Percentiles rank a stretch among this genome's conserved stretches.
phyloP scores from a whole-genome alignment of 2,888 invertebrate genomes.

The Zhuqinia jingwanae region DNA sequence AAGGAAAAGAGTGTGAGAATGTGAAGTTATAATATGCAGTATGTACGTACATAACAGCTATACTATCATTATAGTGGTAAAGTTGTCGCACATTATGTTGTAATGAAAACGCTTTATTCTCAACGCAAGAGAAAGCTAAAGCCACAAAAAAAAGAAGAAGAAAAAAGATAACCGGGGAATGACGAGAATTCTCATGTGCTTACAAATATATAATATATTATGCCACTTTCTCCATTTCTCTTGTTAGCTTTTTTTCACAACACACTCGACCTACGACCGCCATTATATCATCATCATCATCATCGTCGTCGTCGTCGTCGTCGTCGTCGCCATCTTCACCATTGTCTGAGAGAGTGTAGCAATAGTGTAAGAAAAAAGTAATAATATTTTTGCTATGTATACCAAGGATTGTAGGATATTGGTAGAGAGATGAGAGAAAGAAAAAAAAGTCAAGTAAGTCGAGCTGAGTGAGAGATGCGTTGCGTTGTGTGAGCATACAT shows the following conservation, averaged over 20 bases:
- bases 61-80: constrained; percentile 12
- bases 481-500: constrained; percentile 13
- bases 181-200: constrained; percentile 54
- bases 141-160: constrained; percentile 39
- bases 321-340: too few relatives aligned
- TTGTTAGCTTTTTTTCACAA: constrained; percentile 21
- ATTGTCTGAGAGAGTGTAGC: constrained; percentile 30
- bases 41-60: too few relatives aligned
- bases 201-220: constrained; percentile 28
- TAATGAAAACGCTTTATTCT: constrained; percentile 3
- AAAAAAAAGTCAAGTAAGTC: constrained; percentile 28
- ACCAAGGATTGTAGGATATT: constrained; percentile 9
- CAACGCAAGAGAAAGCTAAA: not conserved
- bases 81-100: not conserved
- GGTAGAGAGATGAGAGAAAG: constrained; percentile 19
- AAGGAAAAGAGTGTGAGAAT: too few relatives aligned
- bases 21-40: constrained; percentile 20
- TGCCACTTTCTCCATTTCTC: too few relatives aligned
- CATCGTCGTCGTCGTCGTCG: too few relatives aligned
- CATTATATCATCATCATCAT: not conserved
- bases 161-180: constrained; percentile 55
- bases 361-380: constrained; percentile 47
- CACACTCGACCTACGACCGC: constrained; percentile 20
- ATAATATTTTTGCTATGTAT: not conserved
- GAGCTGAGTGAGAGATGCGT: constrained; percentile 44